A percentile compares a stretch with the other conserved stretches of the same genome.
phyloP scores from a whole-genome alignment of 2,113 vertebrate genomes.

The Scomber scombrus region DNA sequence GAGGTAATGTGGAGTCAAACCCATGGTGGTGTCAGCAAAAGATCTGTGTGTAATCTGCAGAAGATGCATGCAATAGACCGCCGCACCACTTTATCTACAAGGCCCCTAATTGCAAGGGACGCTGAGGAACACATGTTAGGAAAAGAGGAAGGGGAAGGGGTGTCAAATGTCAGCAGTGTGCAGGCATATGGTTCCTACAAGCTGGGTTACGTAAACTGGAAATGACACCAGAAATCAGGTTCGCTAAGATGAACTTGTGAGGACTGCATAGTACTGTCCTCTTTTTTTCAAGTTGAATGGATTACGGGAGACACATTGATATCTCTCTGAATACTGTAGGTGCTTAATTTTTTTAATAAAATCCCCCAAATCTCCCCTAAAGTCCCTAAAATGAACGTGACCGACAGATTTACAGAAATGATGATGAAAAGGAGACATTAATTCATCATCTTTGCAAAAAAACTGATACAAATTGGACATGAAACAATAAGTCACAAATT shows the following conservation, averaged over 20 bases:
- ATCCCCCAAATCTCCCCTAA: neutral
- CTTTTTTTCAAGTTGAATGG: too few relatives aligned
- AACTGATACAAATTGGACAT: neutral
- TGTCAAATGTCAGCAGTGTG: conserved; percentile 71
- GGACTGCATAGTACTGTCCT: neutral
- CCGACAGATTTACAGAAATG: neutral
- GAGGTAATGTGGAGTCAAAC: conserved; percentile 51
- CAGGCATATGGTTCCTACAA: conserved; percentile 72
- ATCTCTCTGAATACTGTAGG: neutral
- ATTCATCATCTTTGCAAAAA: neutral
- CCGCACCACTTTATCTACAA: conserved; percentile 63
- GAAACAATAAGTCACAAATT: neutral
- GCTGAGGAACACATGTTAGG: conserved; percentile 77
- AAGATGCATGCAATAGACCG: conserved; percentile 55
- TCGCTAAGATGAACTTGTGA: conserved; percentile 10
- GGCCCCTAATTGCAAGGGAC: conserved; percentile 78
- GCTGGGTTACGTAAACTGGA: conserved; percentile 52
- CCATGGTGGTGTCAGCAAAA: conserved; percentile 45
- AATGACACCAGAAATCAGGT: conserved; percentile 57
- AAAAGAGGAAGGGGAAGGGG: conserved; percentile 49
- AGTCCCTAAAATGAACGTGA: neutral
- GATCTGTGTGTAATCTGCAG: conserved; percentile 61
- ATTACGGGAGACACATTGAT: too few relatives aligned
- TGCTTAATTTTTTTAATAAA: neutral
- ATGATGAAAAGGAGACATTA: neutral